These are phyloP conservation scores for Cephus pygmeus DNA, from an alignment of 2,888 invertebrate species.

Conservation along the genomic window DNA sequence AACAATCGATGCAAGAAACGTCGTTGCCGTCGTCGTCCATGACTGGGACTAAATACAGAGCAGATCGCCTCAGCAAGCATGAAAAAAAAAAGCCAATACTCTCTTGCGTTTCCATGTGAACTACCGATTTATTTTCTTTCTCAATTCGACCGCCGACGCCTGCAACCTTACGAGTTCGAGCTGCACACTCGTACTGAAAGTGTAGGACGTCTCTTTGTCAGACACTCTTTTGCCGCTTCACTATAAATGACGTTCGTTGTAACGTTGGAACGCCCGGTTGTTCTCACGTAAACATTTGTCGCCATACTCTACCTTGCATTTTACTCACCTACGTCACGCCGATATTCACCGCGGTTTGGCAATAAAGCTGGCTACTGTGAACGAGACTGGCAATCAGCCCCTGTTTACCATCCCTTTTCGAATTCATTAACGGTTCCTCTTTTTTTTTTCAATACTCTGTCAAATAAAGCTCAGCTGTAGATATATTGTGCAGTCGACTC, in stretches of 20 bases:
- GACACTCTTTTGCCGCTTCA: background rate
- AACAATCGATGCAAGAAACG: background rate
- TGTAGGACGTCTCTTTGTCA: background rate
- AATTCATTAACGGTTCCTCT: conserved; percentile 36
- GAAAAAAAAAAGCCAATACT: background rate
- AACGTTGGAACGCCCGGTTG: background rate
- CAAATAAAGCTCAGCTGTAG: background rate
- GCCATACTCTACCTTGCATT: background rate
- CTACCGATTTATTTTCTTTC: conserved; percentile 33
- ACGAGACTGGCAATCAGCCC: conserved; percentile 34
- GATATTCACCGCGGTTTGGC: background rate
- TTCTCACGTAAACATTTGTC: background rate
- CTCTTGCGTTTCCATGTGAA: conserved; percentile 29
- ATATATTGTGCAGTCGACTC: background rate
- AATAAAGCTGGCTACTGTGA: conserved; percentile 21
- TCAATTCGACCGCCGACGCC: background rate
- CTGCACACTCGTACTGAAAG: background rate
- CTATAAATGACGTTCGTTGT: background rate
- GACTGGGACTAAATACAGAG: background rate
- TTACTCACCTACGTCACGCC: background rate
- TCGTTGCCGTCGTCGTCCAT: background rate
- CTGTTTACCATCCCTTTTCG: conserved; percentile 37
- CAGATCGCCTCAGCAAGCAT: background rate
- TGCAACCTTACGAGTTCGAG: background rate
- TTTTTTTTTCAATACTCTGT: conserved; percentile 18